Evolutionary conservation across 2,888 invertebrate genomes (phyloP).

Genomic region (Reticulitermes lucifugus): DNA sequence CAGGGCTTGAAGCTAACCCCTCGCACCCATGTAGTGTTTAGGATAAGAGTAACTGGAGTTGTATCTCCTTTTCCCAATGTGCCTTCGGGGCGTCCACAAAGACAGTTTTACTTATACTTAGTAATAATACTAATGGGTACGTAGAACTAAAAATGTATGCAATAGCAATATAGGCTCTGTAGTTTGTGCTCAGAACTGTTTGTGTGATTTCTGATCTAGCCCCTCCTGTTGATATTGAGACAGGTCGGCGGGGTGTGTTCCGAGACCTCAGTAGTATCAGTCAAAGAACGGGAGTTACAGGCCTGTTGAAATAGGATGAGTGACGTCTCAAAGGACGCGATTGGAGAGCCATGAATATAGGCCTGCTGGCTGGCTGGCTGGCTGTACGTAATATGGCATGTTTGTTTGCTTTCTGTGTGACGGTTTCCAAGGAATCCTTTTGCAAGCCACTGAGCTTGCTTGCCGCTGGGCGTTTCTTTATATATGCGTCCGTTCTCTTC

Average conservation of each 20-base stretch:
- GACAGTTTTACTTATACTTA: no score
- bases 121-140: no score
- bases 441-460: background rate
- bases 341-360: background rate
- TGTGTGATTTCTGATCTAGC: background rate
- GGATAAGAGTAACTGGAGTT: no score
- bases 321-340: constrained; percentile 36
- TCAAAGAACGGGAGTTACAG: background rate
- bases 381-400: constrained; percentile 37
- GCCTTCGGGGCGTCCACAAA: no score
- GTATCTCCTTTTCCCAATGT: no score
- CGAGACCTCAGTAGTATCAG: constrained; percentile 5
- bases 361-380: background rate
- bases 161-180: no score
- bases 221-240: constrained; percentile 26
- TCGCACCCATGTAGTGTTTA: no score
- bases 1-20: no score
- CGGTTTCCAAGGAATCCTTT: constrained; percentile 21
- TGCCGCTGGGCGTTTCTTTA: constrained; percentile 1
- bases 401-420: constrained; percentile 37
- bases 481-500: constrained; percentile 4
- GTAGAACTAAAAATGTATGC: no score
- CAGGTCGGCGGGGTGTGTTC: background rate
- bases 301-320: constrained; percentile 40
- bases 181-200: no score